A percentile compares a stretch with the other conserved stretches of the same genome.
These are phyloP conservation scores for Silvanus unidentatus DNA, from an alignment of 2,888 invertebrate species.

Conservation along the genomic window DNA sequence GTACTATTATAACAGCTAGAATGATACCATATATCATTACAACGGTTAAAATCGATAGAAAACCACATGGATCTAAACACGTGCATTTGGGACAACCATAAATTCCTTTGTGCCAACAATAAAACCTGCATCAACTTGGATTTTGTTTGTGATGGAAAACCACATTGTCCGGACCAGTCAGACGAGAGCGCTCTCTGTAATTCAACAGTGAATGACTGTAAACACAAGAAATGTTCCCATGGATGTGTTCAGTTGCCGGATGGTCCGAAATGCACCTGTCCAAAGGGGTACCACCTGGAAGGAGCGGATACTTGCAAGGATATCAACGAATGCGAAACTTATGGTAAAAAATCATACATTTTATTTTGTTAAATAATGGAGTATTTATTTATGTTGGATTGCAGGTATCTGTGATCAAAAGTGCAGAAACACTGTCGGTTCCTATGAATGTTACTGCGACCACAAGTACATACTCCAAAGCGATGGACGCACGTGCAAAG, in stretches of 20 bases:
- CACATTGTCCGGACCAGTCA: conserved; percentile 56
- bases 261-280: conserved; percentile 57
- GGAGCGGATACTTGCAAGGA: conserved; percentile 51
- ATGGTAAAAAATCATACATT: conserved; percentile 46
- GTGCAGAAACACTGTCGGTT: conserved; percentile 57
- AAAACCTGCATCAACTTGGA: conserved; percentile 50
- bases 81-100: conserved; percentile 48
- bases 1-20: conserved; percentile 26
- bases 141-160: conserved; percentile 51
- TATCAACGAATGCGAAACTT: conserved; percentile 58
- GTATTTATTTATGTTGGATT: conserved; percentile 5
- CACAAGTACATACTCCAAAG: conserved; percentile 49
- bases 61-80: conserved; percentile 36
- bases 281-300: conserved; percentile 41
- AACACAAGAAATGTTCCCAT: conserved; percentile 44
- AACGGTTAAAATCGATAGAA: conserved; percentile 23
- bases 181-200: conserved; percentile 53
- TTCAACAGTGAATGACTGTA: conserved; percentile 24
- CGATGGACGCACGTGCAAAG: conserved; percentile 54
- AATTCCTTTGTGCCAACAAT: conserved; percentile 52
- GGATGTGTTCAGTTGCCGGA: conserved; percentile 46
- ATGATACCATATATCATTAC: neutral
- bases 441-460: conserved; percentile 61
- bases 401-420: conserved; percentile 59
- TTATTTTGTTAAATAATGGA: neutral